These are phyloP conservation scores for Bergia puertoricense DNA, from an alignment of 92 coral and sea anemone species.

Conservation along the genomic window DNA sequence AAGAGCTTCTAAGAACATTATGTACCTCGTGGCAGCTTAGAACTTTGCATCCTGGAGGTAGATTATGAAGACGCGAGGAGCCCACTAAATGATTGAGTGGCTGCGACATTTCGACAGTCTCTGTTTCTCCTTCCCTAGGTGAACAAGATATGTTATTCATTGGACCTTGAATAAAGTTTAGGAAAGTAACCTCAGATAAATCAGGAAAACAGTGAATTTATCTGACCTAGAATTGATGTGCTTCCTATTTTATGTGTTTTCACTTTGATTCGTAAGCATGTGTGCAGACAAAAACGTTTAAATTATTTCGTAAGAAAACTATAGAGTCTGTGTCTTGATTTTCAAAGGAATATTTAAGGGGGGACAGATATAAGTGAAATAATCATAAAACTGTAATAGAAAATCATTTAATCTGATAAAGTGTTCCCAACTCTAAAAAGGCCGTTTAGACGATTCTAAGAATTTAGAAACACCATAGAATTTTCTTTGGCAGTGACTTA, in stretches of 20 bases:
- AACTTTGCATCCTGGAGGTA: constrained; percentile 87
- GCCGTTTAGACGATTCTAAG: constrained; percentile 25
- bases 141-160: background rate
- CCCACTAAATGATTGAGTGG: constrained; percentile 37
- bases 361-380: background rate
- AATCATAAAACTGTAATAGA: background rate
- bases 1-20: constrained; percentile 70
- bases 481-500: constrained; percentile 25
- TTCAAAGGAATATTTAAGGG: background rate
- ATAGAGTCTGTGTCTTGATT: background rate
- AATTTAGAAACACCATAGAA: constrained; percentile 24
- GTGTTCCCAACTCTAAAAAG: constrained; percentile 25
- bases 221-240: background rate
- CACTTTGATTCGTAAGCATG: background rate
- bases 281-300: background rate
- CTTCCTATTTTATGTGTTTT: background rate
- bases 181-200: background rate
- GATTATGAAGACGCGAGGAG: constrained; percentile 54
- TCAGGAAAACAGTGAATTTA: background rate
- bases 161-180: background rate
- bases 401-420: constrained; percentile 1
- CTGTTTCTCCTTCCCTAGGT: background rate
- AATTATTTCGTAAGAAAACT: background rate
- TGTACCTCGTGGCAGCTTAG: constrained; percentile 80
- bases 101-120: constrained; percentile 10